A percentile compares a stretch with the other conserved stretches of the same genome.
Conservation (phyloP, 2,888 invertebrate species). For the Tenthredo livida region DNA sequence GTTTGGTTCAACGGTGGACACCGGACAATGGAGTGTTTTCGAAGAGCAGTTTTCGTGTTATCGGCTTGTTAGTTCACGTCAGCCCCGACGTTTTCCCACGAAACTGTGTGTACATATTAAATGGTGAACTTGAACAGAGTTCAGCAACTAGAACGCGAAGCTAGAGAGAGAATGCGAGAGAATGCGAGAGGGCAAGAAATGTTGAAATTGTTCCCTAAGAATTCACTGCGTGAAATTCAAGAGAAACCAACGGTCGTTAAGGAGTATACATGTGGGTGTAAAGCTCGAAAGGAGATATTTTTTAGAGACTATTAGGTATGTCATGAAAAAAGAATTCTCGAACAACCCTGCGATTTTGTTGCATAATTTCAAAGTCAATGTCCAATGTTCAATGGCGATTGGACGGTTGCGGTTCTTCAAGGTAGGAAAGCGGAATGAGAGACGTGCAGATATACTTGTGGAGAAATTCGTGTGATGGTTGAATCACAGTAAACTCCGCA, state of each 20-base stretch:
- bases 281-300: not conserved
- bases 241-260: not conserved
- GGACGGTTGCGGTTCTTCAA: not conserved
- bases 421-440: not conserved
- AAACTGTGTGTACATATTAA: constrained; percentile 17
- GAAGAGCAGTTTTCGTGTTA: constrained; percentile 27
- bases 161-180: no score
- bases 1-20: constrained; percentile 23
- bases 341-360: not conserved
- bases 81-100: not conserved
- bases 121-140: not conserved
- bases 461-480: constrained; percentile 9
- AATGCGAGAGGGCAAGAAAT: not conserved
- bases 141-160: not conserved
- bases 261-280: not conserved
- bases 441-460: not conserved
- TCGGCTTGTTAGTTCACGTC: constrained; percentile 20
- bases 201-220: not conserved
- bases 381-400: not conserved
- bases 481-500: not conserved
- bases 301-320: not conserved
- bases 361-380: not conserved
- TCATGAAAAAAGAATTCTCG: no score
- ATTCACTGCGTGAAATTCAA: not conserved
- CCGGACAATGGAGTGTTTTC: constrained; percentile 33